Percentiles rank a stretch among this genome's conserved stretches.
These are phyloP conservation scores for Archegozetes longisetosus DNA, from an alignment of 1,140 invertebrate genomes.

Conservation along the genomic window DNA sequence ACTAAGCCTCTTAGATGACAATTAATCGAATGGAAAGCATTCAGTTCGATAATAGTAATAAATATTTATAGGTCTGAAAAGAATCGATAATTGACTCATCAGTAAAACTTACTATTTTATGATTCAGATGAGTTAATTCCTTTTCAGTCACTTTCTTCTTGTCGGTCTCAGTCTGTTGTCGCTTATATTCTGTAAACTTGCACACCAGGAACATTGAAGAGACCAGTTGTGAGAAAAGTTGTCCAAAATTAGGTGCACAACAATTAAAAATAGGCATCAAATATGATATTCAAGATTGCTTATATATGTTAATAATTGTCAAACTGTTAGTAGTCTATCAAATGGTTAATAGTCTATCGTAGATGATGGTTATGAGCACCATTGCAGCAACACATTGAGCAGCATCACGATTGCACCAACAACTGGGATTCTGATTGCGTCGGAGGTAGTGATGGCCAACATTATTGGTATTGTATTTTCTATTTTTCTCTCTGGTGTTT, in stretches of 20 bases:
- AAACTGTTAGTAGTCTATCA: neutral
- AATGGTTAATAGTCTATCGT: neutral
- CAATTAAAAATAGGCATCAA: neutral
- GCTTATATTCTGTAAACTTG: constrained; percentile 58
- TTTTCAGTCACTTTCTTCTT: constrained; percentile 60
- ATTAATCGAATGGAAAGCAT: no score
- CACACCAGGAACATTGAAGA: constrained; percentile 76
- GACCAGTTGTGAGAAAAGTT: constrained; percentile 25
- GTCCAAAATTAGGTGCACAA: neutral
- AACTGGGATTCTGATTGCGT: no score
- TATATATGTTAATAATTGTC: neutral
- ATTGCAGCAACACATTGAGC: no score
- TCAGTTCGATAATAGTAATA: no score
- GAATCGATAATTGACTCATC: neutral
- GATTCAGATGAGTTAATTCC: constrained; percentile 65
- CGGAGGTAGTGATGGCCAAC: no score
- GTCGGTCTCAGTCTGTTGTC: constrained; percentile 60
- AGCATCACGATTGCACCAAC: no score
- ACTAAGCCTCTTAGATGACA: no score
- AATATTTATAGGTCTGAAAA: no score
- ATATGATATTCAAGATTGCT: neutral
- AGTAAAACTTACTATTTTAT: constrained; percentile 65
- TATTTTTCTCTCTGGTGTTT: no score
- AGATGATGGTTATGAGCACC: no score
- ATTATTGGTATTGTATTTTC: no score